Conservation (phyloP, 2,888 invertebrate genomes). For the Endomychus coccineus region DNA sequence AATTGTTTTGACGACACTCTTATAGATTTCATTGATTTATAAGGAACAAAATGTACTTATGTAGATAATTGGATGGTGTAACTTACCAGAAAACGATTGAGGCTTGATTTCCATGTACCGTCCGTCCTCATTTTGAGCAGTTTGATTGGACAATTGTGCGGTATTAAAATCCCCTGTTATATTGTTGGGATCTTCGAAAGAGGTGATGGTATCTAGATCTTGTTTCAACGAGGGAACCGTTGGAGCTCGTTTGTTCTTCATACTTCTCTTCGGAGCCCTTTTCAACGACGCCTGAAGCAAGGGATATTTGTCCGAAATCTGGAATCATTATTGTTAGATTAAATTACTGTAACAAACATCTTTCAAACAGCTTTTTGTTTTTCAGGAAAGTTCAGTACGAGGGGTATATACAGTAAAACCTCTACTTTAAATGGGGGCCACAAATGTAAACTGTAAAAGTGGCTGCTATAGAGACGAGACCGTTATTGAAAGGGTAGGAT, state of each 20-base stretch:
- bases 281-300: constrained; percentile 45
- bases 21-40: too few relatives aligned
- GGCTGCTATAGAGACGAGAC: too few relatives aligned
- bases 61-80: constrained; percentile 41
- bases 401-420: too few relatives aligned
- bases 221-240: constrained; percentile 43
- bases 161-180: neutral
- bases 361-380: too few relatives aligned
- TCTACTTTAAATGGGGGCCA: too few relatives aligned
- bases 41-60: constrained; percentile 25
- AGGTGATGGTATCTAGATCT: constrained; percentile 40
- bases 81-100: constrained; percentile 40
- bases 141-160: constrained; percentile 7
- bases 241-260: constrained; percentile 51
- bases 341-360: too few relatives aligned
- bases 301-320: constrained; percentile 36
- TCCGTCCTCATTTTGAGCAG: constrained; percentile 19
- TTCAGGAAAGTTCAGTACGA: too few relatives aligned
- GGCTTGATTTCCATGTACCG: constrained; percentile 53
- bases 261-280: constrained; percentile 51
- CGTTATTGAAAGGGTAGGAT: too few relatives aligned
- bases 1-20: too few relatives aligned
- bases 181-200: constrained; percentile 38
- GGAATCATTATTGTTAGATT: too few relatives aligned
- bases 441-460: too few relatives aligned